Evolutionary conservation across 2,113 vertebrate species (phyloP), one percentile per base, ranked within the genome.

Genomic region (Prunella himalayana): DNA sequence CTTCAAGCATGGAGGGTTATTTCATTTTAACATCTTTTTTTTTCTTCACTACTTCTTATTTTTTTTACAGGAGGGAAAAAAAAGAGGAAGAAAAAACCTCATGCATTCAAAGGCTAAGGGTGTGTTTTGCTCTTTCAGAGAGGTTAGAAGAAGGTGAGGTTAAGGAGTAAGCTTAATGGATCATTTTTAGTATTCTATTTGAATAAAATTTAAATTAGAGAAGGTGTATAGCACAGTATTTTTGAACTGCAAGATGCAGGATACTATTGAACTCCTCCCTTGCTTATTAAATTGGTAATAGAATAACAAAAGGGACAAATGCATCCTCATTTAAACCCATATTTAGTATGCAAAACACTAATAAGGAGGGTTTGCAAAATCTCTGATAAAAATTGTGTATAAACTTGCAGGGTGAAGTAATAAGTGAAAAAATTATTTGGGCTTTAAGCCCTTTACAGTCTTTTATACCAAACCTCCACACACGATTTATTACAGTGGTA

Each of bases 341-440:
- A 87, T 92, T 97, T 90, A 82, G 71, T 28, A 90, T 94, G 90
- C 84, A 96, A 97, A 95, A 85, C 75, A 79, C 79, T 79, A 90
- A 94, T 61, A 83, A 78, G 37, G 21, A 78, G 28, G 33, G 45
- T 53, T 90, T 51, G 41, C 39, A 88, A 92, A 95, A 86, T 45
- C 78, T 73, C 56, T 61, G 77, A 82, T 90, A 60, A 28, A 97
- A 91, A 96, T 64, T 69, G 54, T n/a, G 35, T 39, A 64, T 70
- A 23, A 89, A 39, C 60, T 71, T 71, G 72, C 61, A 82, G 35
- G 41, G 23, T 81, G 76, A 90, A 94, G 72, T 20, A 92, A 70
- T 72, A 37, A 94, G 44, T 80, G 69, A n/a, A 87, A 92, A 94
- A 72, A 44, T n/a, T 10, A n/a, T 73, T 95, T 88, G 75, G 68